phyloP scores from a whole-genome alignment of 2,113 vertebrate species.

The Sinocyclocheilus anshuiensis region DNA sequence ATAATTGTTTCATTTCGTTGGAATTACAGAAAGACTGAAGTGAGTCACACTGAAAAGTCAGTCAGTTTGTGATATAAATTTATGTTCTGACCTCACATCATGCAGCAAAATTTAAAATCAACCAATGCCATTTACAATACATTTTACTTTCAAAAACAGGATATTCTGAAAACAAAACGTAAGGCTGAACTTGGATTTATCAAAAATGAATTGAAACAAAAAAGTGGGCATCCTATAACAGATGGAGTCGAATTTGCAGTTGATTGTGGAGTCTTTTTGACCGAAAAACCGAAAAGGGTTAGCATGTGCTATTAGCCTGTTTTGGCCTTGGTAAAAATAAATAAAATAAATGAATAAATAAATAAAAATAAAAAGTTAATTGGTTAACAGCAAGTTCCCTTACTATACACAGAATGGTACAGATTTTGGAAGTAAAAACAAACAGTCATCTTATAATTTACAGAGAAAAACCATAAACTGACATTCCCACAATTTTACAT shows the following conservation, averaged over 20 bases:
- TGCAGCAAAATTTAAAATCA: not conserved
- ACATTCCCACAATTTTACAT: not conserved
- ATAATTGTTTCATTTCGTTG: constrained; percentile 10
- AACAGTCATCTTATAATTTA: not conserved
- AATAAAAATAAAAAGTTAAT: too few relatives aligned
- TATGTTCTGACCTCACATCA: not conserved
- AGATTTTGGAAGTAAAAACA: too few relatives aligned
- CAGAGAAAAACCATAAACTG: not conserved
- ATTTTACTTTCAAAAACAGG: not conserved
- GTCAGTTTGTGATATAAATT: not conserved
- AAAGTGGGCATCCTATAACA: not conserved
- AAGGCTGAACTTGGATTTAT: not conserved
- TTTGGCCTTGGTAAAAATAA: not conserved
- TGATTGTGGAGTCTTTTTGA: not conserved
- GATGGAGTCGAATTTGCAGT: not conserved
- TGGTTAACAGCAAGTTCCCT: too few relatives aligned
- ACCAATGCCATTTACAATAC: not conserved
- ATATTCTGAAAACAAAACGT: not conserved
- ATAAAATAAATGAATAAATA: too few relatives aligned
- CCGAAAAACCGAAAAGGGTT: not conserved
- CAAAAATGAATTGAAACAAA: not conserved
- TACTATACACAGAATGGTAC: too few relatives aligned
- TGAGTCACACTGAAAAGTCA: not conserved
- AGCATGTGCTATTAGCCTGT: not conserved
- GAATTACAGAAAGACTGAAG: not conserved